Conservation (phyloP, 2,797 vertebrate genomes). For the Poecilia wingei region DNA sequence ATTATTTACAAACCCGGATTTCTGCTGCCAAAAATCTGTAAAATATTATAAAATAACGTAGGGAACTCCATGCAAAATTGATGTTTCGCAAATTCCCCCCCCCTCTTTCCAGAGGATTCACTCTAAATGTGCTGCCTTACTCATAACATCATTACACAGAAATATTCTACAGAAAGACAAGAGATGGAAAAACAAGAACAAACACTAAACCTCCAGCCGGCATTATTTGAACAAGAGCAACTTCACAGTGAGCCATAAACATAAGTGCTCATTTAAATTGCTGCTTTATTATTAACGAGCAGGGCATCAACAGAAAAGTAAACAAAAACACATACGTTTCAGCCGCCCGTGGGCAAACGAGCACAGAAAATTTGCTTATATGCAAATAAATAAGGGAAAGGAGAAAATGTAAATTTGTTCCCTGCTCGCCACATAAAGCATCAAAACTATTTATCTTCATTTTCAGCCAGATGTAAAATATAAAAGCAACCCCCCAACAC, state of each 20-base stretch:
- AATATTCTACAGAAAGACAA: conserved; percentile 1
- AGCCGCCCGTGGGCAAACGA: conserved; percentile 30
- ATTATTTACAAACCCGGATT: conserved; percentile 36
- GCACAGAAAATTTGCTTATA: conserved; percentile 48
- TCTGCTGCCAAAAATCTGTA: conserved; percentile 29
- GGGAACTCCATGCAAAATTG: conserved; percentile 9
- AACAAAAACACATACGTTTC: conserved; percentile 37
- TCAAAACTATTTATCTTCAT: conserved; percentile 71
- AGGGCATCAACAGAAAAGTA: conserved; percentile 23
- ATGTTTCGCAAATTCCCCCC: conserved; percentile 11
- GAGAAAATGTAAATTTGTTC: conserved; percentile 61
- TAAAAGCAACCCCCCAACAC: conserved; percentile 48
- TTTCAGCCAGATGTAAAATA: conserved; percentile 59
- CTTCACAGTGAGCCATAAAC: background rate
- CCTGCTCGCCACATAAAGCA: conserved; percentile 42
- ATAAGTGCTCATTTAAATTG: conserved; percentile 35
- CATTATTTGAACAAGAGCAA: conserved; percentile 5
- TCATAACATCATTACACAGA: background rate
- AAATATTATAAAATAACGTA: conserved; percentile 36
- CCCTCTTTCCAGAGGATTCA: background rate
- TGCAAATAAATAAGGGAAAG: conserved; percentile 56
- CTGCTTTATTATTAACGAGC: conserved; percentile 19
- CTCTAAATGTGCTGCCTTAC: background rate
- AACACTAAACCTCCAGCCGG: conserved; percentile 15
- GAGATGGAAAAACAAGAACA: conserved; percentile 6